Percentiles rank a stretch among this genome's conserved stretches.
These are phyloP conservation scores for Neuroterus valhalla DNA, from an alignment of 1,140 invertebrate genomes.

Conservation along the genomic window DNA sequence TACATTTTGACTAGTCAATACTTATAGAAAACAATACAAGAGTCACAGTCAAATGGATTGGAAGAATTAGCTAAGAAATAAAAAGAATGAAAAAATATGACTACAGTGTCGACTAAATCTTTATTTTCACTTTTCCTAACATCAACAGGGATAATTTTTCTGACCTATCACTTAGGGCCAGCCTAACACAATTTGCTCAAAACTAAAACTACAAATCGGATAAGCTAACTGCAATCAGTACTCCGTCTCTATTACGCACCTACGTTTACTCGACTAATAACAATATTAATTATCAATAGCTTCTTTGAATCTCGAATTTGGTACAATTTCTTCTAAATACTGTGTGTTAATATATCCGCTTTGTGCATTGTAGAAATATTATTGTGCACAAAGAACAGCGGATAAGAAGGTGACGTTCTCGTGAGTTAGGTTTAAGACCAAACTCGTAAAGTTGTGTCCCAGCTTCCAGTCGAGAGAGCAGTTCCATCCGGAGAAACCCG, in stretches of 20 bases:
- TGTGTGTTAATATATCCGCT: slow-evolving; percentile 33
- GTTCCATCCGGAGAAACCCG: slow-evolving; percentile 98
- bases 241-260: slow-evolving; percentile 47
- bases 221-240: slow-evolving; percentile 3
- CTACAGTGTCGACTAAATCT: slow-evolving; percentile 4
- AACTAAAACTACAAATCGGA: slow-evolving; percentile 18
- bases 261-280: slow-evolving; percentile 52
- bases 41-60: too few species aligned
- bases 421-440: slow-evolving; percentile 64
- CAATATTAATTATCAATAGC: slow-evolving; percentile 51
- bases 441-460: slow-evolving; percentile 97
- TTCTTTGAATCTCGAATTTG: slow-evolving; percentile 36
- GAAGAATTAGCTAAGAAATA: not conserved
- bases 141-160: slow-evolving; percentile 24
- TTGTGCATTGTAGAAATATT: slow-evolving; percentile 24
- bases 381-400: slow-evolving; percentile 14
- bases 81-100: not conserved
- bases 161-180: slow-evolving; percentile 63
- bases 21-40: too few species aligned
- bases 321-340: slow-evolving; percentile 36
- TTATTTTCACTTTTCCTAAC: slow-evolving; percentile 7
- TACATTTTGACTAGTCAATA: too few species aligned
- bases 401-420: not conserved
- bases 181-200: slow-evolving; percentile 49
- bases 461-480: slow-evolving; percentile 96